Evolutionary conservation across 2,113 vertebrate species (phyloP).

Genomic region (Conger conger): DNA sequence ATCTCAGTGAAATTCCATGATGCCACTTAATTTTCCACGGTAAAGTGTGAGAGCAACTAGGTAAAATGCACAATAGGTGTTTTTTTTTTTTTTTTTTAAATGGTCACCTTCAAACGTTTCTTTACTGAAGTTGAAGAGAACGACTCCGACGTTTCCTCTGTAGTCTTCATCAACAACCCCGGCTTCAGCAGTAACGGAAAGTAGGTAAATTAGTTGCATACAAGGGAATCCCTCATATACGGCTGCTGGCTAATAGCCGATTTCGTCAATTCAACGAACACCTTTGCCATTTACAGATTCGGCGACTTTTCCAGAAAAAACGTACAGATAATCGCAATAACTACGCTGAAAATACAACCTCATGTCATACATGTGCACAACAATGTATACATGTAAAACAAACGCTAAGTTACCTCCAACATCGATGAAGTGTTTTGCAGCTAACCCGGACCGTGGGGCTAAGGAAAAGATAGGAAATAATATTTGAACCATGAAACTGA

Average conservation of each 20-base stretch:
- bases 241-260: too few species aligned
- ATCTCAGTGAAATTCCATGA: not conserved
- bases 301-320: too few species aligned
- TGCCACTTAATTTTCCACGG: too few species aligned
- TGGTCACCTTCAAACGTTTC: conserved; percentile 83
- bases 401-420: conserved; percentile 82
- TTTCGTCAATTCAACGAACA: too few species aligned
- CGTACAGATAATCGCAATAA: not conserved
- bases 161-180: conserved; percentile 98
- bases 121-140: conserved; percentile 94
- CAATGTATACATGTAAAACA: not conserved
- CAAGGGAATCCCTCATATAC: not conserved
- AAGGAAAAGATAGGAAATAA: not conserved
- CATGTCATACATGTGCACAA: not conserved
- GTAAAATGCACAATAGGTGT: too few species aligned
- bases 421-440: conserved; percentile 93
- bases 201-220: not conserved
- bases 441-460: conserved; percentile 95
- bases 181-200: conserved; percentile 63
- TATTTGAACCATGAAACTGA: too few species aligned
- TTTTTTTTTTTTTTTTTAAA: too few species aligned
- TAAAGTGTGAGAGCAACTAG: too few species aligned
- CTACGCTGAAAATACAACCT: not conserved
- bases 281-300: too few species aligned
- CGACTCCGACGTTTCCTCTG: conserved; percentile 90